A percentile compares a stretch with the other conserved stretches of the same genome.
phyloP scores from a whole-genome alignment of 2,888 invertebrate species.

The Pammene fasciana region DNA sequence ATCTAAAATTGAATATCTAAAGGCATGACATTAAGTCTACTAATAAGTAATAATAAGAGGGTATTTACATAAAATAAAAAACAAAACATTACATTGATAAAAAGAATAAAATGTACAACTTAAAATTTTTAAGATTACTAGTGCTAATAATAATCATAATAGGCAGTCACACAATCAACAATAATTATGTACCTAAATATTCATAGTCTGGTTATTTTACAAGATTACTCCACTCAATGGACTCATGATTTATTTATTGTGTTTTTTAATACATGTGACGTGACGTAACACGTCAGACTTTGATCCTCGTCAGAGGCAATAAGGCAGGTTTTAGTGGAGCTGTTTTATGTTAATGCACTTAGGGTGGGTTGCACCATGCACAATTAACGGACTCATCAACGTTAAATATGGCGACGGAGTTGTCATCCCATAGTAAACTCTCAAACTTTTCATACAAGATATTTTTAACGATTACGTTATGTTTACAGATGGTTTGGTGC shows the following conservation, averaged over 20 bases:
- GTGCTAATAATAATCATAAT: slow-evolving; percentile 24
- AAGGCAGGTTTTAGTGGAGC: background rate
- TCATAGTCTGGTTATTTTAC: background rate
- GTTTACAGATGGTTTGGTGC: too few species aligned
- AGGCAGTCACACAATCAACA: slow-evolving; percentile 11
- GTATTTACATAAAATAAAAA: slow-evolving; percentile 74
- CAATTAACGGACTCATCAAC: too few species aligned
- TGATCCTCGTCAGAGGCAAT: background rate
- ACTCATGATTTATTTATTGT: background rate
- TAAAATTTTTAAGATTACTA: slow-evolving; percentile 61
- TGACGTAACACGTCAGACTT: background rate
- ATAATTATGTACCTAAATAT: slow-evolving; percentile 19
- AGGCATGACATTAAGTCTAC: slow-evolving; percentile 70
- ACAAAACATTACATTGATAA: slow-evolving; percentile 62
- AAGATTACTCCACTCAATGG: background rate
- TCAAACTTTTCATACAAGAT: too few species aligned
- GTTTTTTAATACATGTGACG: too few species aligned
- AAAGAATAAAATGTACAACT: slow-evolving; percentile 79
- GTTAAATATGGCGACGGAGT: too few species aligned
- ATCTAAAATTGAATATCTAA: slow-evolving; percentile 77
- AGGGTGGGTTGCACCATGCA: too few species aligned
- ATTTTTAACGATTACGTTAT: too few species aligned
- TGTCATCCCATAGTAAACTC: too few species aligned
- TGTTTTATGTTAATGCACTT: background rate
- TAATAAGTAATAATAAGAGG: slow-evolving; percentile 59